A percentile compares a stretch with the other conserved stretches of the same genome.
phyloP scores from a whole-genome alignment of 2,113 vertebrate genomes.

The Eubucco bourcierii region DNA sequence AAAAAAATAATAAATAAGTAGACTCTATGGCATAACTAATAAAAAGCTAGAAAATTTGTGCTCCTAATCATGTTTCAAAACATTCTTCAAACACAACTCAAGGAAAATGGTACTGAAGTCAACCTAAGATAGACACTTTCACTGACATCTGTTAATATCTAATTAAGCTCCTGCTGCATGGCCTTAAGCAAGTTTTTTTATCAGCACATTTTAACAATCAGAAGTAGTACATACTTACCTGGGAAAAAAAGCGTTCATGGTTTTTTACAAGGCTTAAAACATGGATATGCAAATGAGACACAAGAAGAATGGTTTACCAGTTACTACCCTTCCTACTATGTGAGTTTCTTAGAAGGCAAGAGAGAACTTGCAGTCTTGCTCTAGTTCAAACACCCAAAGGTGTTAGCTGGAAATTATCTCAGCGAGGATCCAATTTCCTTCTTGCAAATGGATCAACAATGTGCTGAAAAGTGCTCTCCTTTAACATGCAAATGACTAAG shows the following conservation, averaged over 20 bases:
- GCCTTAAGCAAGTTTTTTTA: neutral
- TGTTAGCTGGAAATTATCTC: neutral
- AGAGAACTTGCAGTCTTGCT: neutral
- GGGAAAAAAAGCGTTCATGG: neutral
- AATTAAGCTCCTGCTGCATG: neutral
- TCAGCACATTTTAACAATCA: neutral
- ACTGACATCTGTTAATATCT: neutral
- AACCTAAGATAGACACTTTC: neutral
- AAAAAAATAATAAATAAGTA: neutral
- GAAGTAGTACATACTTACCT: neutral
- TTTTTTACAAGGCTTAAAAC: neutral
- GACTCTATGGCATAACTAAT: neutral
- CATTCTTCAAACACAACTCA: neutral
- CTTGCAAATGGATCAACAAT: neutral
- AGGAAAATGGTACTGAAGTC: neutral
- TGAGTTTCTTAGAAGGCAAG: slow-evolving; percentile 1
- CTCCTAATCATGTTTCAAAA: neutral
- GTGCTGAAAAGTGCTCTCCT: slow-evolving; percentile 17
- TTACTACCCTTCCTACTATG: neutral
- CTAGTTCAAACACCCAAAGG: neutral
- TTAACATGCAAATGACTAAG: slow-evolving; percentile 5
- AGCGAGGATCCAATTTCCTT: neutral
- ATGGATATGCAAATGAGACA: neutral
- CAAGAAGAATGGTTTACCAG: neutral
- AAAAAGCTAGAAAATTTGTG: neutral